A percentile compares a stretch with the other conserved stretches of the same genome.
Evolutionary conservation across 2,113 vertebrate species (phyloP).

Genomic region (Lanius ludovicianus): DNA sequence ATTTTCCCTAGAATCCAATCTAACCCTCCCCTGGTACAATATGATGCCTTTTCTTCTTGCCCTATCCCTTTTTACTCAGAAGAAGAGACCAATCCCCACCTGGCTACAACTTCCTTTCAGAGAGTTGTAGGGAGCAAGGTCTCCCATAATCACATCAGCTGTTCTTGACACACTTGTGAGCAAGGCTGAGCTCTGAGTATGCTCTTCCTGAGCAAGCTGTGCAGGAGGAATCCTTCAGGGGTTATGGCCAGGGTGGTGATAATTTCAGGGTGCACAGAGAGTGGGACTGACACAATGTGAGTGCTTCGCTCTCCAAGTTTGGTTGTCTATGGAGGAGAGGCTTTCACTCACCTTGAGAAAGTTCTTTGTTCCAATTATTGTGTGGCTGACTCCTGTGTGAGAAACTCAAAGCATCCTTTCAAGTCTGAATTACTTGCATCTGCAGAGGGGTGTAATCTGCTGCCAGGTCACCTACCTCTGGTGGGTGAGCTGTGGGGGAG

Average conservation of each 20-base stretch:
- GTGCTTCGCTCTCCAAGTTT: neutral
- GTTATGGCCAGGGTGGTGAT: neutral
- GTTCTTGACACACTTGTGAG: rapidly evolving
- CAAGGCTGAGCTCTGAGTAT: neutral
- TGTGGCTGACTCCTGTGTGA: neutral
- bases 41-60: neutral
- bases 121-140: no score
- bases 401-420: neutral
- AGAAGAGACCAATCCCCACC: neutral
- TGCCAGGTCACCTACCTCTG: neutral
- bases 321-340: neutral
- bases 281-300: neutral
- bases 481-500: neutral
- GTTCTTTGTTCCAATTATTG: neutral
- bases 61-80: neutral
- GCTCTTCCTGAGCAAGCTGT: neutral
- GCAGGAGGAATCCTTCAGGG: neutral
- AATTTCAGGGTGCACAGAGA: neutral
- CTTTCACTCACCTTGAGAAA: neutral
- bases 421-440: neutral
- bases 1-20: neutral
- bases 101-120: neutral
- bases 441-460: neutral
- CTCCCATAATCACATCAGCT: neutral
- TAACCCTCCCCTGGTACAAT: neutral